Percentiles rank a stretch among this genome's conserved stretches.
phyloP scores from a whole-genome alignment of 2,797 vertebrate species.

The Dendrocincla tyrannina region DNA sequence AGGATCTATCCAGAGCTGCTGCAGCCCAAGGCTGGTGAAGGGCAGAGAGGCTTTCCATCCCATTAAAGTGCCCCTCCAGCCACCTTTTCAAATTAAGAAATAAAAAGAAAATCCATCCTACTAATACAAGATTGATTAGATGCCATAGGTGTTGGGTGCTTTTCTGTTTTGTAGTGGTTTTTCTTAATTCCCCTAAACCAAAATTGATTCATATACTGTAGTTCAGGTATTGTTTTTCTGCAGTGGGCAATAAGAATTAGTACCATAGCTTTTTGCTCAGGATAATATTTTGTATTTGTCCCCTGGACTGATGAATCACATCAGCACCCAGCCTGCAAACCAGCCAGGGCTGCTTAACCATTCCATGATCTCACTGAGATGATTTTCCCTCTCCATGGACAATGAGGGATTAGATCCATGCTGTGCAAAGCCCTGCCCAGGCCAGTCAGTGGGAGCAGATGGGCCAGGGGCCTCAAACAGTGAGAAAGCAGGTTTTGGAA shows the following conservation, averaged over 20 bases:
- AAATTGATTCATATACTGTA: slow-evolving; percentile 29
- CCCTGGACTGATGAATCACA: neutral
- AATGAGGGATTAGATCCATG: neutral
- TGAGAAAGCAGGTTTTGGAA: neutral
- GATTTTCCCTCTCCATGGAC: neutral
- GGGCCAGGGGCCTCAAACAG: neutral
- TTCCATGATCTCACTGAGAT: neutral
- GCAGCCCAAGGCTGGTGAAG: neutral
- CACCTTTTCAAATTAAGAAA: slow-evolving; percentile 34
- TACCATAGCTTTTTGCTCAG: neutral
- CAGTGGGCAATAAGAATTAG: neutral
- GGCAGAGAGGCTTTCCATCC: neutral
- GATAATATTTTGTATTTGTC: neutral
- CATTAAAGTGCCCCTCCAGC: slow-evolving; percentile 1
- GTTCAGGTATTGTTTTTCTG: neutral
- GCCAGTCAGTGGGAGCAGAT: neutral
- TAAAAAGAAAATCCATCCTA: slow-evolving; percentile 52
- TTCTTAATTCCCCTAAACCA: slow-evolving; percentile 6
- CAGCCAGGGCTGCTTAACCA: neutral
- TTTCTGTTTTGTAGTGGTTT: neutral
- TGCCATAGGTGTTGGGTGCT: slow-evolving; percentile 9
- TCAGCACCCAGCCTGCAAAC: neutral
- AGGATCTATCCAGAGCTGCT: neutral
- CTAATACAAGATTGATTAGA: slow-evolving; percentile 60
- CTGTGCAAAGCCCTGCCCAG: neutral